Conservation (phyloP, 1,140 invertebrate genomes). For the Ips nitidus region DNA sequence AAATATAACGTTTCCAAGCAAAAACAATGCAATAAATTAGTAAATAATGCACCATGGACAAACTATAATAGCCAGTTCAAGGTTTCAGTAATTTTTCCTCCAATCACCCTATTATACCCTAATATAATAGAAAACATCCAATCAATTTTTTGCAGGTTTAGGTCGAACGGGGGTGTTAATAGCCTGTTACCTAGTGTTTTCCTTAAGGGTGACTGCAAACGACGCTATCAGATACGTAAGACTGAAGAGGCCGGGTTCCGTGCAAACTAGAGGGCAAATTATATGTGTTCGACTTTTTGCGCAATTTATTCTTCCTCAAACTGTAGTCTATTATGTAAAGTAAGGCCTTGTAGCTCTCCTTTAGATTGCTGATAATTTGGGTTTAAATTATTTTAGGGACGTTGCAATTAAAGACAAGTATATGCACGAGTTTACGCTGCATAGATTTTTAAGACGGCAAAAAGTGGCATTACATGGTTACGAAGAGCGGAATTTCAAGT, state of each 20-base stretch:
- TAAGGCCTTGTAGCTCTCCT: constrained; percentile 44
- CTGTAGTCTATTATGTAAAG: constrained; percentile 71
- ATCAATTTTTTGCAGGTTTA: constrained; percentile 58
- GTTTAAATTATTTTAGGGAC: constrained; percentile 42
- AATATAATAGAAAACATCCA: too few relatives aligned
- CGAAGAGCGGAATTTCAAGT: constrained; percentile 74
- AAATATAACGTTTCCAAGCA: too few relatives aligned
- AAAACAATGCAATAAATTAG: too few relatives aligned
- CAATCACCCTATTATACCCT: too few relatives aligned
- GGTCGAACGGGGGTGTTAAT: constrained; percentile 86
- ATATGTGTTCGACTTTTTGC: constrained; percentile 81
- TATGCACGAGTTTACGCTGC: constrained; percentile 65
- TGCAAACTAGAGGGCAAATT: constrained; percentile 83
- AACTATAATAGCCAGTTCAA: too few relatives aligned
- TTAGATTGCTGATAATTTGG: not conserved
- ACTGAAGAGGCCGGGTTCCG: constrained; percentile 72
- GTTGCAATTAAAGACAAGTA: constrained; percentile 57
- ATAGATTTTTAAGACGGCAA: constrained; percentile 73
- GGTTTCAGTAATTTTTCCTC: too few relatives aligned
- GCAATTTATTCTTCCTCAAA: constrained; percentile 77
- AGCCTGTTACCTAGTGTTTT: constrained; percentile 82
- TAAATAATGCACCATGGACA: too few relatives aligned
- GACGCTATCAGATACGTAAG: constrained; percentile 83
- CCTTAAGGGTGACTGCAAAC: constrained; percentile 71
- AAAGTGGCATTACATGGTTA: constrained; percentile 75